These are phyloP conservation scores for Tamias sibiricus DNA, from an alignment of 2,113 vertebrate species.

Conservation along the genomic window DNA sequence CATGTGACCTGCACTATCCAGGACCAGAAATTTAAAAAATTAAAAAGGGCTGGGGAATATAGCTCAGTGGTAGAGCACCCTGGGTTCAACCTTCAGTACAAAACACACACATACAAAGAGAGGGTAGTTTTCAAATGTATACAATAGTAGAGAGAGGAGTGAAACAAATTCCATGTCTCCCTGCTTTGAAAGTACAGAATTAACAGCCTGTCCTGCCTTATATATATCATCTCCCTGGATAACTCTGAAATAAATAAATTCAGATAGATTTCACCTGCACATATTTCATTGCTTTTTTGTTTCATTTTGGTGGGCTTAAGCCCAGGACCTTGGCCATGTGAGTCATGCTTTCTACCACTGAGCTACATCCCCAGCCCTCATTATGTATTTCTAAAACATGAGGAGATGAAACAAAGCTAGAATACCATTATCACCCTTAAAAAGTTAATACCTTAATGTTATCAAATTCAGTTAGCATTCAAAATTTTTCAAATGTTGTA, in stretches of 20 bases:
- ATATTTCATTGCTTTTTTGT: background rate
- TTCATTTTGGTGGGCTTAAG: no score
- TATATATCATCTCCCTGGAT: background rate
- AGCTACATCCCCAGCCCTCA: no score
- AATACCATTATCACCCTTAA: background rate
- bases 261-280: background rate
- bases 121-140: background rate
- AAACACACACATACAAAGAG: no score
- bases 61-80: no score
- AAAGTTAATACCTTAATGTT: background rate
- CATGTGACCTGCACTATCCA: background rate
- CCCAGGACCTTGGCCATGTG: no score
- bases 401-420: background rate
- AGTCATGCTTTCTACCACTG: no score
- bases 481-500: background rate
- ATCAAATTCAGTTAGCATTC: background rate
- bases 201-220: background rate
- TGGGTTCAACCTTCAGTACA: no score
- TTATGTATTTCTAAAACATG: background rate
- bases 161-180: background rate
- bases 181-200: background rate
- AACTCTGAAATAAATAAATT: slow-evolving; percentile 9
- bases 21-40: background rate
- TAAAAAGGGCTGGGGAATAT: no score
- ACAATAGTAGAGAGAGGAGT: background rate